phyloP scores from a whole-genome alignment of 1,140 invertebrate genomes.

The Philotrypesis tridentata region DNA sequence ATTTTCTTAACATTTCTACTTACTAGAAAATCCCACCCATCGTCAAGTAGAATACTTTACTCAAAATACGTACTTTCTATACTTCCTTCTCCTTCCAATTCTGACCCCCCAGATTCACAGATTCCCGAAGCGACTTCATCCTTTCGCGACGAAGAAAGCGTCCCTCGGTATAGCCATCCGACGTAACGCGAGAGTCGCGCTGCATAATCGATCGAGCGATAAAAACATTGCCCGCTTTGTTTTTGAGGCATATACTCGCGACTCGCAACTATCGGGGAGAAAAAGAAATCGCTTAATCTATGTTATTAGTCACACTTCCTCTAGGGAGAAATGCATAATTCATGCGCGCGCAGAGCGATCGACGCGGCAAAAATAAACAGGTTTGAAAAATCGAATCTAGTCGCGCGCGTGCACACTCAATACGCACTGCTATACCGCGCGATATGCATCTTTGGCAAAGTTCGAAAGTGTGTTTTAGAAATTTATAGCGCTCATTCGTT shows the following conservation, averaged over 20 bases:
- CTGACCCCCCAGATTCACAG: too few relatives aligned
- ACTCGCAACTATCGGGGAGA: background rate
- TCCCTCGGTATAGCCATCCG: too few relatives aligned
- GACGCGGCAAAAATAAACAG: background rate
- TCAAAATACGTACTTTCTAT: too few relatives aligned
- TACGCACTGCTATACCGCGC: background rate
- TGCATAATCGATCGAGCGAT: conserved; percentile 43
- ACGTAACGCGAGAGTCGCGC: conserved; percentile 12
- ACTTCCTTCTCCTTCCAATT: too few relatives aligned
- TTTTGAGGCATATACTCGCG: background rate
- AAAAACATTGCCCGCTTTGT: conserved; percentile 23
- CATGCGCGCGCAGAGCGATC: background rate
- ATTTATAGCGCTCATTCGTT: background rate
- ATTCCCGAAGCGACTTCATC: too few relatives aligned
- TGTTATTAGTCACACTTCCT: conserved; percentile 1
- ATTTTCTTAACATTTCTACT: too few relatives aligned
- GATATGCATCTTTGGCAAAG: background rate
- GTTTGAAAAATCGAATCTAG: background rate
- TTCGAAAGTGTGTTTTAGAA: background rate
- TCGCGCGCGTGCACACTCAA: too few relatives aligned
- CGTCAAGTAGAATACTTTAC: too few relatives aligned
- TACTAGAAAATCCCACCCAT: too few relatives aligned
- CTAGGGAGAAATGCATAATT: background rate
- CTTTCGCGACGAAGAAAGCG: background rate
- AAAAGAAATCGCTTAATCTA: background rate